Base-by-base conservation (phyloP, 2,888 invertebrate species). In the Leptinotarsa tumamoca region DNA sequence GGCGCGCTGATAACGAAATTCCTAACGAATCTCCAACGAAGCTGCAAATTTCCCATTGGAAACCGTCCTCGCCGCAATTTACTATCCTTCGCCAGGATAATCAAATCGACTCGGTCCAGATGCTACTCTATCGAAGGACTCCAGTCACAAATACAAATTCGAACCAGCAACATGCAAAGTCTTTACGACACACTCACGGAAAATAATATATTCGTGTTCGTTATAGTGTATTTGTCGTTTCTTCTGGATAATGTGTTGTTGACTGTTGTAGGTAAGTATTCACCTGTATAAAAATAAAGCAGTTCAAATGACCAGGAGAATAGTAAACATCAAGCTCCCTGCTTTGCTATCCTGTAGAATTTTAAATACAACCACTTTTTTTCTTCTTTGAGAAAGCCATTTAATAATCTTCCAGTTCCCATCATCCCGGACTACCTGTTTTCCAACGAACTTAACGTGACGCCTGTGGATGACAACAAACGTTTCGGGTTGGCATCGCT, bases 231-330 rank as follows among this genome's bases (percentile, higher is more conserved):
- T 87, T 87, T 94, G 77, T 94, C 95, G 2, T 92, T 95, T 86
- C 91, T 95, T 83, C 88, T 95, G 87, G 97, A 97, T 89, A 97
- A 97, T 88, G 93, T 96, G 78, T 90, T 97, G 27, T 90, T 97
- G 67, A 97, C 97, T 52, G 95, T 96, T 54, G 94, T 97, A 69
- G 97, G 97, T 97, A 89, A 92, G 93, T 89, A 76, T 66, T 23
- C 4, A 13, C 23, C 67, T 49, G 2, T 17, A n/a, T 17, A 52
- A 4, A 52, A 17, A 52, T 52, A 15, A 52, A 17, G 10, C 43
- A 43, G 10, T 43, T 43, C 10, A 13, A 13, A 43, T 43, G 43
- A 43, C 10, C 10, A 43, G 43, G 10, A 10, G 10, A 43, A 43
- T 10, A 43, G 0, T 13, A 10, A 43, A 43, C 10, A 33, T 1